Evolutionary conservation across 2,888 invertebrate species (phyloP), one percentile per base, ranked within the genome.

Genomic region (Stenotaenia linearis): DNA sequence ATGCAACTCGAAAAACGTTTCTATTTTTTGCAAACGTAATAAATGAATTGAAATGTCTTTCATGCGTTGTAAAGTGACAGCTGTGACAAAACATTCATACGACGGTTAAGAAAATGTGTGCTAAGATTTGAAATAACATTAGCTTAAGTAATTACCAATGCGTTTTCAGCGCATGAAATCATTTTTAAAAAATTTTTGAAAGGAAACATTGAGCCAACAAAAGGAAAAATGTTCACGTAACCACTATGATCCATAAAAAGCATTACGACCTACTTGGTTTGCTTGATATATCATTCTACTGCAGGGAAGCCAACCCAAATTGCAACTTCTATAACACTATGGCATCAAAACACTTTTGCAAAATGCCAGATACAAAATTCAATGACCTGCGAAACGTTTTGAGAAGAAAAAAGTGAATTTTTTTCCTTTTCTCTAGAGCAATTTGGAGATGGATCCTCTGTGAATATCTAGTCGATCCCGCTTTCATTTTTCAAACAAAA

Each of bases 321-420:
- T 50, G 6, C 50, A 18, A 50, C 50, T 28, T 12, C 5, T 69
- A 28, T n/a, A 69, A 28, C 25, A 28, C 28, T 2, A 69, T 25
- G 4, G 69, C 25, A 69, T 28, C 25, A 69, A 69, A 69, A 69
- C 69, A 69, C 28, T 69, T 56, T 69, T 10, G 12, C 28, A 69
- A 69, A 69, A 69, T 69, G 69, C 69, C 25, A 69, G 28, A 69
- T 28, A 69, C 45, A 69, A 69, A 69, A 69, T 69, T 69, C 69
- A 69, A 69, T 69, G 69, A 25, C 69, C 69, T 69, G 69, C 1
- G 69, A 69, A 69, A 69, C 28, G 69, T 69, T 69, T 25, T 50
- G 12, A 28, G 69, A 5, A 10, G 69, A 23, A 69, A 10, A 28
- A 25, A 25, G 50, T 7, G 18, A n/a, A 7, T 21, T 50, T 69